phyloP scores from a whole-genome alignment of 1,140 invertebrate genomes.

The Atopsyche davidsoni region DNA sequence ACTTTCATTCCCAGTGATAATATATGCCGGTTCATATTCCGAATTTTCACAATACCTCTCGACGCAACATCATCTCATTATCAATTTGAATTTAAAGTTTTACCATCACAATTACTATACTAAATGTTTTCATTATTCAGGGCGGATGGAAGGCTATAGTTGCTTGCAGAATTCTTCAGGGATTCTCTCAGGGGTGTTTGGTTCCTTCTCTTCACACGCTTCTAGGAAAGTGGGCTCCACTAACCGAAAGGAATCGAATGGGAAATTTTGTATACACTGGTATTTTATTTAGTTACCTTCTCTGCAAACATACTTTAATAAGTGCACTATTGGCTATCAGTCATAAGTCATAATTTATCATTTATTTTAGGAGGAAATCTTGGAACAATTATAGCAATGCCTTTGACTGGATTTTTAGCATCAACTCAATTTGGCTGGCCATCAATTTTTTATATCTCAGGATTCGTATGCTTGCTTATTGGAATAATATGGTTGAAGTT shows the following conservation, averaged over 20 bases:
- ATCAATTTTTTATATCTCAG: constrained; percentile 65
- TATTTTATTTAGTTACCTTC: constrained; percentile 19
- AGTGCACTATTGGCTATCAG: background rate
- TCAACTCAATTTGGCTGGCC: constrained; percentile 56
- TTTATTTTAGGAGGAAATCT: no score
- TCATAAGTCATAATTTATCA: background rate
- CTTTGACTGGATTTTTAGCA: constrained; percentile 55
- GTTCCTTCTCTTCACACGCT: constrained; percentile 73
- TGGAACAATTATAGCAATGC: constrained; percentile 61
- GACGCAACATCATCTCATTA: no score
- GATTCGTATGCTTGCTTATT: constrained; percentile 52
- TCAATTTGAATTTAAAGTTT: background rate
- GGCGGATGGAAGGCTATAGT: constrained; percentile 54
- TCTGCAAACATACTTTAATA: background rate
- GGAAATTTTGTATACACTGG: constrained; percentile 38
- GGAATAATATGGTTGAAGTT: constrained; percentile 50
- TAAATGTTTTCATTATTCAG: no score
- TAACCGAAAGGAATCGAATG: constrained; percentile 34
- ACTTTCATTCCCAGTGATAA: no score
- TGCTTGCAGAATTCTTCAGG: constrained; percentile 60
- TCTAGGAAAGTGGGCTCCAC: constrained; percentile 65
- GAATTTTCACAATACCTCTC: no score
- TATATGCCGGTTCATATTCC: no score
- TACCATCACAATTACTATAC: background rate
- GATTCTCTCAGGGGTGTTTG: constrained; percentile 68